Evolutionary conservation across 1,140 invertebrate species (phyloP), one percentile per base, ranked within the genome.

Genomic region (Hypsibius dujardini): DNA sequence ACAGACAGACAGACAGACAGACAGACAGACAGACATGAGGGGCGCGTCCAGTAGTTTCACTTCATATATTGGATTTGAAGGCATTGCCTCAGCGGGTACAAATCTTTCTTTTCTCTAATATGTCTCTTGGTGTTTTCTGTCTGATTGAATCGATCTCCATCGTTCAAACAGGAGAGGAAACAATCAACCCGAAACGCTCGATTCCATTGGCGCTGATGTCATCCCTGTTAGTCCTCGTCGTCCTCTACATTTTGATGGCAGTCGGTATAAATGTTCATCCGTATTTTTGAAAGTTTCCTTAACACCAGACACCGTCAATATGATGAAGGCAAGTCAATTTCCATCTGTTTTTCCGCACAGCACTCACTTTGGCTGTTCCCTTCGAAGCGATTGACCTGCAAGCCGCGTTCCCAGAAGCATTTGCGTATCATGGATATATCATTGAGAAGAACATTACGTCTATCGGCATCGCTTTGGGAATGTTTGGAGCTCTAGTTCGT

Each of bases 91-190:
- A 12, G 50, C n/a, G 7, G 50, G n/a, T n/a, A 56, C n/a, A n/a
- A 56, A 56, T 56, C 50, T 56, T 56, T 56, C n/a, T 56, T n/a
- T 56, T 7, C 50, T 56, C n/a, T 56, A 56, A 7, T 56, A 56
- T 56, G n/a, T 56, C 50, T 12, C 50, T 56, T 56, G 7, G 7
- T 56, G 28, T 28, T 28, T 28, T 28, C 28, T 28, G 28, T 28
- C 28, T 28, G 28, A 28, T 28, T 28, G 28, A 28, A 28, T 28
- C 28, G 28, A 28, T 28, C 28, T 28, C 28, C 28, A 28, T 28
- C 28, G 28, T 28, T 28, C 28, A 28, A 28, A 28, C 28, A 56
- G 50, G 50, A 56, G 50, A 56, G n/a, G 50, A 56, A 56, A 56
- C 50, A 7, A 12, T 56, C n/a, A 56, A 56, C n/a, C 50, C 50